Evolutionary conservation across 2,113 vertebrate genomes (phyloP).

Genomic region (Silurus glanis): DNA sequence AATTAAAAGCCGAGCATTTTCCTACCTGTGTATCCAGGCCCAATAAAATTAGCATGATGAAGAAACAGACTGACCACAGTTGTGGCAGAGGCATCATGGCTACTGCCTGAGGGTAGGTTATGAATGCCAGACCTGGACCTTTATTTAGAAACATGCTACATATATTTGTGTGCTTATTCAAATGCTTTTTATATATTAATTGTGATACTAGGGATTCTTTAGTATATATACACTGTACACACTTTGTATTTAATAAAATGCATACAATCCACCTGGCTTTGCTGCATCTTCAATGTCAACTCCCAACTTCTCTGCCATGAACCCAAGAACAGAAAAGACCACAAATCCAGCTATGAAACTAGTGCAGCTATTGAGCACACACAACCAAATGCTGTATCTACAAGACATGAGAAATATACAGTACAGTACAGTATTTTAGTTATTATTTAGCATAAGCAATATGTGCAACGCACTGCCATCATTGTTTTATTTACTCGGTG

Average conservation of each 20-base stretch:
- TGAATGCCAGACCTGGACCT: conserved; percentile 74
- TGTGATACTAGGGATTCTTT: not conserved
- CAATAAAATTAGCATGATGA: conserved; percentile 72
- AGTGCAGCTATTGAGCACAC: conserved; percentile 66
- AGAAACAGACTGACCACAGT: conserved; percentile 73
- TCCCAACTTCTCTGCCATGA: conserved; percentile 71
- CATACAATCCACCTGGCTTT: conserved; percentile 65
- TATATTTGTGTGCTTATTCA: not conserved
- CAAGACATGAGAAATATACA: too few species aligned
- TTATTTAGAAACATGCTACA: not conserved
- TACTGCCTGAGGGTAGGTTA: conserved; percentile 71
- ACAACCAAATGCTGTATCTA: too few species aligned
- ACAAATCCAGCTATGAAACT: conserved; percentile 69
- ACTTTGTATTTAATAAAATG: not conserved
- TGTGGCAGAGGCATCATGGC: conserved; percentile 75
- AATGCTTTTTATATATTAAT: not conserved
- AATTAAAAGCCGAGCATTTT: not conserved
- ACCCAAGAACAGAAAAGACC: conserved; percentile 74
- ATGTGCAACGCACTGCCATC: not conserved
- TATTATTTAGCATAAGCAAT: not conserved
- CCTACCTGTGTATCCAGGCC: conserved; percentile 71
- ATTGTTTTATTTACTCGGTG: not conserved
- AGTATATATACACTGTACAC: not conserved
- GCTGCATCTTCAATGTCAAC: conserved; percentile 68
- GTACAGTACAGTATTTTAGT: too few species aligned